phyloP scores from a whole-genome alignment of 2,888 invertebrate species.

The Leptinotarsa haldemani region DNA sequence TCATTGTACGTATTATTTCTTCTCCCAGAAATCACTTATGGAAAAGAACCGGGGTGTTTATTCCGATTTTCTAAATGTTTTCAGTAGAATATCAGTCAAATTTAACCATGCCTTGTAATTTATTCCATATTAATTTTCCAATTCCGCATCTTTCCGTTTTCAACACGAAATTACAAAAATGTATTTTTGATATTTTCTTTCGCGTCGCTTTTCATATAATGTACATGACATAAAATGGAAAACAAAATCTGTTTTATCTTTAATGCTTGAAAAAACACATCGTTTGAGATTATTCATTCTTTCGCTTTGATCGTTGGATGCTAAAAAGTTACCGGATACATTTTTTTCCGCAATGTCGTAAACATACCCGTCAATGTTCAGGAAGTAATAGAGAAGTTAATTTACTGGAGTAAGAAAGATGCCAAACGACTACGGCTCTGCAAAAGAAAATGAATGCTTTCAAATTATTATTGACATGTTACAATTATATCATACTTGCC shows the following conservation, averaged over 20 bases:
- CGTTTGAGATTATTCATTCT: background rate
- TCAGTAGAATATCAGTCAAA: too few species aligned
- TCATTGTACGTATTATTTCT: too few species aligned
- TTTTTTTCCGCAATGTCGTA: constrained; percentile 44
- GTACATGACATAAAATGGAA: background rate
- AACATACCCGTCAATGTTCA: constrained; percentile 37
- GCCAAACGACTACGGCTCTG: too few species aligned
- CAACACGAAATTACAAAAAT: background rate
- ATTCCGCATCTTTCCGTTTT: too few species aligned
- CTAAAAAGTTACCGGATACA: constrained; percentile 40
- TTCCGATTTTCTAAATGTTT: too few species aligned
- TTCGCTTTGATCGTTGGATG: constrained; percentile 21
- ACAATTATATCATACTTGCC: too few species aligned
- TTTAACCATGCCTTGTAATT: background rate
- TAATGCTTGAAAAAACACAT: background rate
- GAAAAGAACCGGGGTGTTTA: too few species aligned
- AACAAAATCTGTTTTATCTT: background rate
- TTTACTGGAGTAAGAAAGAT: background rate
- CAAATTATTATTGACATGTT: too few species aligned
- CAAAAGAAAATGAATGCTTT: too few species aligned
- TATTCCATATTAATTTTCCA: background rate
- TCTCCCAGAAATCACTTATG: too few species aligned
- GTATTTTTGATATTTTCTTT: background rate
- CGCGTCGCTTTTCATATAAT: background rate
- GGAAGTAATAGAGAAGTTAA: constrained; percentile 6